These are phyloP conservation scores for Chelonia mydas DNA, from an alignment of 2,797 vertebrate genomes.

Conservation along the genomic window DNA sequence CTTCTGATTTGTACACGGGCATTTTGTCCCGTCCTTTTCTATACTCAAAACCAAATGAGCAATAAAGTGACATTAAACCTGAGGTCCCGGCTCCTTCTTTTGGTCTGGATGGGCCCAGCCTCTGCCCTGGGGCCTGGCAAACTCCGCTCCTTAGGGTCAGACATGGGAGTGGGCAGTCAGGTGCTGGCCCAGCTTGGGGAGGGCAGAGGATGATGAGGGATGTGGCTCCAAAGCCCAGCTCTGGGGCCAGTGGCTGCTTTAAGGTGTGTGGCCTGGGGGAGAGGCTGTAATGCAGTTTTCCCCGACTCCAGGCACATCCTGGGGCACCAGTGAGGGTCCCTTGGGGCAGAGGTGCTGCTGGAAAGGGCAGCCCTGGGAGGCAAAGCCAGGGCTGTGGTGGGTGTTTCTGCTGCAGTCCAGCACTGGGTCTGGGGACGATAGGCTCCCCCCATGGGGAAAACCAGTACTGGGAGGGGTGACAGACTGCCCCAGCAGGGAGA, in stretches of 20 bases:
- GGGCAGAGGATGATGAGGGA: too few relatives aligned
- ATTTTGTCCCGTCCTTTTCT: conserved; percentile 49
- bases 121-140: neutral
- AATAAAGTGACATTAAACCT: conserved; percentile 71
- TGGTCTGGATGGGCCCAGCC: neutral
- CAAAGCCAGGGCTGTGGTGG: neutral
- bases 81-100: conserved; percentile 30
- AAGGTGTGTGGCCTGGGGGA: too few relatives aligned
- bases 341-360: neutral
- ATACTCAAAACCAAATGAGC: conserved; percentile 68
- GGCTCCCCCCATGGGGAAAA: too few relatives aligned
- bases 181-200: neutral
- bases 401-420: accelerated
- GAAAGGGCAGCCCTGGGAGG: conserved; percentile 12
- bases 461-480: too few relatives aligned
- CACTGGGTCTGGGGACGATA: neutral
- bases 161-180: too few relatives aligned
- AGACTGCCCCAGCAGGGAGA: neutral
- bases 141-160: neutral
- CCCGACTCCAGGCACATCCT: neutral
- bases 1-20: conserved; percentile 67
- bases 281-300: neutral
- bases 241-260: too few relatives aligned
- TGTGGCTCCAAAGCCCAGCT: too few relatives aligned
- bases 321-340: neutral